Percentiles rank a stretch among this genome's conserved stretches.
Conservation (phyloP, 2,797 vertebrate genomes). For the Poliocrania exsul region DNA sequence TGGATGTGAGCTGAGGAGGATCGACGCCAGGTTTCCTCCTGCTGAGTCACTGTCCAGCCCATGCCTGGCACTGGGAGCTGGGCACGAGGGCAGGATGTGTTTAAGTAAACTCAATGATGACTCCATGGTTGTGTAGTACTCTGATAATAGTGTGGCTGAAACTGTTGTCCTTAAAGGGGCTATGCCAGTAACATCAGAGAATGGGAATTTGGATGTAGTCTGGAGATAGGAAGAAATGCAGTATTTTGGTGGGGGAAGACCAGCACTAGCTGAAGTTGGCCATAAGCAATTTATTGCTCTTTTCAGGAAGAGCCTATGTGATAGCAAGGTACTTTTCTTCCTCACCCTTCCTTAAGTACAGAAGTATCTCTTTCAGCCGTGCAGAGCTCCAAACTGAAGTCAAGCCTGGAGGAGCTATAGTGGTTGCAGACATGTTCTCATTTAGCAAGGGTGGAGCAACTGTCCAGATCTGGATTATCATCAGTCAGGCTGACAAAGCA, state of each 20-base stretch:
- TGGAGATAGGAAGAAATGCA: neutral
- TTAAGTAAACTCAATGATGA: neutral
- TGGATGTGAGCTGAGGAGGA: neutral
- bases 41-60: slow-evolving; percentile 3
- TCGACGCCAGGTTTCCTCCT: neutral
- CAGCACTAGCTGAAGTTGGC: neutral
- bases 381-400: neutral
- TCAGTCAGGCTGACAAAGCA: neutral
- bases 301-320: neutral
- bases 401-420: neutral
- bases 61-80: neutral
- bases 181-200: neutral
- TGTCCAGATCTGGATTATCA: neutral
- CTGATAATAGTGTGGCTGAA: accelerated
- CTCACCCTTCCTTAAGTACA: neutral
- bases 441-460: neutral
- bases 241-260: neutral
- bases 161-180: neutral
- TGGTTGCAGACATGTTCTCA: neutral
- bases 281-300: neutral
- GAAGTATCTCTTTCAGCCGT: neutral
- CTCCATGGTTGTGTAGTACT: neutral
- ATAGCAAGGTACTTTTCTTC: neutral
- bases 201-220: neutral
- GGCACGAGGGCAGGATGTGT: accelerated